Evolutionary conservation across 2,113 vertebrate species (phyloP), one percentile per base, ranked within the genome.

Genomic region (Gallinago undulata): DNA sequence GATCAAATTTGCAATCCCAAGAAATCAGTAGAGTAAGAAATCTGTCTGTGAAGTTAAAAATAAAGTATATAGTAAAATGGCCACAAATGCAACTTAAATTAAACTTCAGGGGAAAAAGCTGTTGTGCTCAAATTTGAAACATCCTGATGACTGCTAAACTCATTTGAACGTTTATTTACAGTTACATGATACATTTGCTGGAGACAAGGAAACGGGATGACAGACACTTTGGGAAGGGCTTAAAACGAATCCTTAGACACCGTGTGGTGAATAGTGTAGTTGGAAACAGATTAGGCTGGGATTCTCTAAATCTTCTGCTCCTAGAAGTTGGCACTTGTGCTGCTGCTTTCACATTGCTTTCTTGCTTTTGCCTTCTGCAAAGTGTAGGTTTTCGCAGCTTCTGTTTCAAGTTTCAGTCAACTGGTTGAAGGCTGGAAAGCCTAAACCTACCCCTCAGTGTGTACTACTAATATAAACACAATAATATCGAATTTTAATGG

Each of bases 161-260:
- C 2, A 4, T 94, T 89, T 83, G 66, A 89, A 70, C 10, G 5
- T 92, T 91, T 92, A 86, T 94, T 93, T 93, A 78, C 84, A 62
- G 74, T 91, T 92, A 90, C 35, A 28, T 56, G 86, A 92, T 89
- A 51, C 48, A 10, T 91, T 89, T 93, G 51, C 69, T 93, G 62
- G 51, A 90, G n/a, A 74, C 41, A 76, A 83, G 77, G 56, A 91
- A 87, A 67, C 0, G 0, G 56, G 47, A 62, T 81, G 88, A 87
- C 59, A 83, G 70, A 92, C 63, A 85, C 56, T 89, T 93, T 23
- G 60, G 62, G 81, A 91, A 93, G 28, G 56, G 63, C 56, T 93
- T 97, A 94, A 89, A 94, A 64, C 64, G 95, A 96, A 95, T 94
- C 79, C 68, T 80, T 84, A 75, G 93, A 78, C 87, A 77, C 63